Conservation (phyloP, 2,888 invertebrate species). For the Muschampia plurimacula region DNA sequence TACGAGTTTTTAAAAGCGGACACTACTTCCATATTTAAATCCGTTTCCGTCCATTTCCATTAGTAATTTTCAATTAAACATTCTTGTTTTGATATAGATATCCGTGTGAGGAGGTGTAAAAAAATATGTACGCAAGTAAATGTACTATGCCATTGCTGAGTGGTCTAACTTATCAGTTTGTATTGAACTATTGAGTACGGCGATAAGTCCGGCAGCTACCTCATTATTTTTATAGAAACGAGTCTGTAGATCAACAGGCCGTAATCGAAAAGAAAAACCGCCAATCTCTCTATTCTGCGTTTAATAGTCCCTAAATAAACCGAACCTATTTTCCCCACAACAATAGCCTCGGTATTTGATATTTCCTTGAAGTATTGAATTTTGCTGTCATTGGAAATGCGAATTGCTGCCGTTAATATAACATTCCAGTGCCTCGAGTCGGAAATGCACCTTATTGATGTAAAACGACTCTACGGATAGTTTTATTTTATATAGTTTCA, state of each 20-base stretch:
- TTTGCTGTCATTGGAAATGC: background rate
- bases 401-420: background rate
- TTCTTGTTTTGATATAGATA: no score
- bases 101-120: no score
- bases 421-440: background rate
- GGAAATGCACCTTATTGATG: slow-evolving; percentile 1
- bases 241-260: background rate
- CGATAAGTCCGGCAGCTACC: no score
- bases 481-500: background rate
- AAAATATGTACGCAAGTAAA: no score
- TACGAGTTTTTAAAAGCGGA: no score
- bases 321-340: background rate
- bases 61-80: no score
- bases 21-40: no score
- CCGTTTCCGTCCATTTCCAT: no score
- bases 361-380: slow-evolving; percentile 3
- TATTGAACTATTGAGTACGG: no score
- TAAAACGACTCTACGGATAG: background rate
- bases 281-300: background rate
- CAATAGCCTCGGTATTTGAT: background rate
- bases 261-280: background rate
- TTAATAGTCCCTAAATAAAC: background rate
- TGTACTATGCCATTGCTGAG: no score
- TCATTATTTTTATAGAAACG: no score
- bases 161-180: no score